Conservation (phyloP, 2,888 invertebrate genomes). For the Malthinus flaveolus region DNA sequence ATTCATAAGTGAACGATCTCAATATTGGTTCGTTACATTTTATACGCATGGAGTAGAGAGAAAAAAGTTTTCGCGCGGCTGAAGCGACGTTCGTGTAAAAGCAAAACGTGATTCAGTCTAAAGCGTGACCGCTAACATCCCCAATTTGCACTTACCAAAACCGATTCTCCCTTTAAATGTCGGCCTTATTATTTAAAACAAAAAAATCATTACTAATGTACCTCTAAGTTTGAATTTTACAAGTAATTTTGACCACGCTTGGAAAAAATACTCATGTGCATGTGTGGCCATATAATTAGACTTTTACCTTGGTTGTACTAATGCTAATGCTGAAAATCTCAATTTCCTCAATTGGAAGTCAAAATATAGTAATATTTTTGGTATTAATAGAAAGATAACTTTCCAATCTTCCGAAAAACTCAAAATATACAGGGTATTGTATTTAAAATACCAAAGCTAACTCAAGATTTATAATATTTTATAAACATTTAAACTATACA, state of each 20-base stretch:
- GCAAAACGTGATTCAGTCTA: constrained; percentile 20
- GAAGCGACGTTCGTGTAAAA: constrained; percentile 18
- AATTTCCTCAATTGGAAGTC: no score
- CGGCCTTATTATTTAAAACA: background rate
- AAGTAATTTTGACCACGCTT: background rate
- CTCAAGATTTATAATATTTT: no score
- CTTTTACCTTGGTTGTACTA: no score
- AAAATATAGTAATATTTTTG: no score
- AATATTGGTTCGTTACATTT: background rate
- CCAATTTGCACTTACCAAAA: constrained; percentile 10
- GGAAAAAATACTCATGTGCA: background rate
- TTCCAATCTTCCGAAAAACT: no score
- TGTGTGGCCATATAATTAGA: background rate
- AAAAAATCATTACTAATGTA: background rate
- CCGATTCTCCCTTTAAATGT: constrained; percentile 3
- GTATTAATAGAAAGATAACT: no score
- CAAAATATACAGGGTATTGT: no score
- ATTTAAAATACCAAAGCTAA: no score
- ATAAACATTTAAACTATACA: no score
- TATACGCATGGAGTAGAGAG: background rate
- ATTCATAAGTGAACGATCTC: background rate
- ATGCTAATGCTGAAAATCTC: no score
- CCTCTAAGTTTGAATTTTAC: background rate
- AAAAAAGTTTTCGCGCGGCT: constrained; percentile 1
- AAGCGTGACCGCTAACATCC: constrained; percentile 20